Conservation (phyloP, 1,140 invertebrate species). For the Hyposmocoma kahamanoa region DNA sequence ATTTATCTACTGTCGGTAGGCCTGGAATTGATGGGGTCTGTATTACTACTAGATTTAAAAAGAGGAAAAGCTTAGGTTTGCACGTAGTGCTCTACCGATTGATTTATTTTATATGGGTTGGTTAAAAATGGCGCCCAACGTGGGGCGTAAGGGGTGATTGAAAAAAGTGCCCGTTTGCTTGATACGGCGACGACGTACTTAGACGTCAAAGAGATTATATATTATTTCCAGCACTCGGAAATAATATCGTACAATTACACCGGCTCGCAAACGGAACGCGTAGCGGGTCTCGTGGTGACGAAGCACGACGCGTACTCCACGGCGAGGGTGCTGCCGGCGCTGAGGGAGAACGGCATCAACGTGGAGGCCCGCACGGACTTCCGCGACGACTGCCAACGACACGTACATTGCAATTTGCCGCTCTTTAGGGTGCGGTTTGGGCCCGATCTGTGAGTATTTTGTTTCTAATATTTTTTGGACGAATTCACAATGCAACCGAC, state of each 20-base stretch:
- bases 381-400: neutral
- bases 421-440: neutral
- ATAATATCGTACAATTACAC: neutral
- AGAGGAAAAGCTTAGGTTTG: too few species aligned
- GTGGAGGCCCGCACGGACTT: neutral
- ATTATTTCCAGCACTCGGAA: slow-evolving; percentile 3
- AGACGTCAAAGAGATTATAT: too few species aligned
- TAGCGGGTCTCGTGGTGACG: neutral
- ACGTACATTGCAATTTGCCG: slow-evolving; percentile 4
- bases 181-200: too few species aligned
- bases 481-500: too few species aligned
- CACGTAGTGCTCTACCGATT: too few species aligned
- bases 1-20: too few species aligned
- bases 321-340: neutral
- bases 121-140: too few species aligned
- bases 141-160: too few species aligned
- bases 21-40: too few species aligned
- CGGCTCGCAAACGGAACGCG: neutral
- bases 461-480: neutral
- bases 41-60: too few species aligned
- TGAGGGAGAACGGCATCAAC: neutral
- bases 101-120: too few species aligned
- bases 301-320: slow-evolving; percentile 1
- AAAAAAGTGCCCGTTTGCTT: too few species aligned
- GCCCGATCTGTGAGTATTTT: neutral